Conservation (phyloP, 2,888 invertebrate species). For the Sympetrum striolatum region DNA sequence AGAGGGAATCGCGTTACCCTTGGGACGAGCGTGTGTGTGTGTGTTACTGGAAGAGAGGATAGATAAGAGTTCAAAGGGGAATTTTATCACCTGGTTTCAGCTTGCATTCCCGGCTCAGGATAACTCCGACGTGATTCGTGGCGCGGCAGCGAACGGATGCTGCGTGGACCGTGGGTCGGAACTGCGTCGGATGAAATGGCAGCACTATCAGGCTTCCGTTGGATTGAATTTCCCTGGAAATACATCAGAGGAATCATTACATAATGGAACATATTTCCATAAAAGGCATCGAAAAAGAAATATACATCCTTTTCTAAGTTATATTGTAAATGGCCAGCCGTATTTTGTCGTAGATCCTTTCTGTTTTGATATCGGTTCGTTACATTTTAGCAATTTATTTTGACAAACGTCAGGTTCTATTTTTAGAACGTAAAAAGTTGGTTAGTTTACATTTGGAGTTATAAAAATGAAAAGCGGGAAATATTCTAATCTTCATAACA, state of each 20-base stretch:
- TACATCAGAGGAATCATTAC: background rate
- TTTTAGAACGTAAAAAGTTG: too few relatives aligned
- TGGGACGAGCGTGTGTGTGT: background rate
- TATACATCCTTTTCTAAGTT: too few relatives aligned
- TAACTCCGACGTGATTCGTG: conserved; percentile 59
- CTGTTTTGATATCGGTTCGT: too few relatives aligned
- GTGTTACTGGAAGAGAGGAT: background rate
- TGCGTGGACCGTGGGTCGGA: conserved; percentile 58
- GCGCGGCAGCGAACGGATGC: conserved; percentile 61
- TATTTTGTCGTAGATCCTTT: too few relatives aligned
- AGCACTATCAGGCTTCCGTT: conserved; percentile 60
- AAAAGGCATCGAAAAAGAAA: too few relatives aligned
- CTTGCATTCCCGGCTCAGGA: conserved; percentile 58
- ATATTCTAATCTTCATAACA: too few relatives aligned
- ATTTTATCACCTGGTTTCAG: conserved; percentile 48
- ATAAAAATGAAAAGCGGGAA: too few relatives aligned
- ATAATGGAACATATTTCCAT: too few relatives aligned
- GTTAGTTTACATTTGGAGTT: too few relatives aligned
- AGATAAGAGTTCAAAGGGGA: background rate
- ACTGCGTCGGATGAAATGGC: conserved; percentile 58
- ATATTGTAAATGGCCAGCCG: too few relatives aligned
- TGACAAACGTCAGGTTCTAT: too few relatives aligned
- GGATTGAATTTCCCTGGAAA: conserved; percentile 52
- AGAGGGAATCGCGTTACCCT: background rate
- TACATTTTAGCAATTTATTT: too few relatives aligned